phyloP scores from a whole-genome alignment of 2,797 vertebrate genomes.

The Hypotaenidia philippensis region DNA sequence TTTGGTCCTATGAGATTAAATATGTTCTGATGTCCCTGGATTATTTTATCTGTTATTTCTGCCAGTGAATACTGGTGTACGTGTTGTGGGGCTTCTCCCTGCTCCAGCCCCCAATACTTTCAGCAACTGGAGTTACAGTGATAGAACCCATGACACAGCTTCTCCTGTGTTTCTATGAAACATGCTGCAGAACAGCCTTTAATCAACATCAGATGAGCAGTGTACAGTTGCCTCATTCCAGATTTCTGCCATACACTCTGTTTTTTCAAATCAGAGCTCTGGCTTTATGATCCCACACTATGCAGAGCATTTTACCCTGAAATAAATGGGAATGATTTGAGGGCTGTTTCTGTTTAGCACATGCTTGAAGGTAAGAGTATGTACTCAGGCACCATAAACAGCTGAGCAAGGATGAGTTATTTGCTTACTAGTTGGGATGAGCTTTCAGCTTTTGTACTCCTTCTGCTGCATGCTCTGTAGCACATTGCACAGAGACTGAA shows the following conservation, averaged over 20 bases:
- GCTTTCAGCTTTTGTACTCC: not conserved
- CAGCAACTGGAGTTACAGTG: not conserved
- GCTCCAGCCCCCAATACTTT: not conserved
- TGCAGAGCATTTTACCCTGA: not conserved
- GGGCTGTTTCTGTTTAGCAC: not conserved
- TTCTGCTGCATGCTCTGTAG: not conserved
- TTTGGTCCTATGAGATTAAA: not conserved
- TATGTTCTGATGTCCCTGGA: not conserved
- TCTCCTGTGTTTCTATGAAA: not conserved
- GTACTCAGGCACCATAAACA: not conserved
- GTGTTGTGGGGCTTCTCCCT: not conserved
- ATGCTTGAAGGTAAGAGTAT: not conserved
- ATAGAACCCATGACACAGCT: not conserved
- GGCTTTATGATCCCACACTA: not conserved
- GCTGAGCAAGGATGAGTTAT: not conserved
- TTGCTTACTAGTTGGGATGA: not conserved
- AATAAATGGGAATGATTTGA: not conserved
- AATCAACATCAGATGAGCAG: not conserved
- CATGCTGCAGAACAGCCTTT: rapidly evolving
- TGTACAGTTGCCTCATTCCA: not conserved
- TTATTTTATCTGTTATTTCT: not conserved
- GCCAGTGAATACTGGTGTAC: not conserved
- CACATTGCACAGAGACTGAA: not conserved
- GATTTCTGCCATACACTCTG: not conserved
- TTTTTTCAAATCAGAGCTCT: not conserved